Base-by-base conservation (phyloP, 2,888 invertebrate genomes). In the Cephus runcator region DNA sequence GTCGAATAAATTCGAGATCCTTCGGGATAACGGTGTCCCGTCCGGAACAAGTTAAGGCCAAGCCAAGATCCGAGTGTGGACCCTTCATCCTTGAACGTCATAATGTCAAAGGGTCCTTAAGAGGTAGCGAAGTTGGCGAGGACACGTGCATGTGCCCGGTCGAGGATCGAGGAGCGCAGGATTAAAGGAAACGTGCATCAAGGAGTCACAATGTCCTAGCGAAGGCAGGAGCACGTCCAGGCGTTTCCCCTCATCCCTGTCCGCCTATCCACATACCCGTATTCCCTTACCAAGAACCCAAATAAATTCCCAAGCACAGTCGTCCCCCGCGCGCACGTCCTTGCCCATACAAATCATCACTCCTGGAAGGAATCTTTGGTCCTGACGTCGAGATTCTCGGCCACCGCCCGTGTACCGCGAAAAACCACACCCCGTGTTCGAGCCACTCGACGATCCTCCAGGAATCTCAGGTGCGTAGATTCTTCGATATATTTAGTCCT, bases 191-290 rank as follows among this genome's bases (percentile, higher is more conserved):
- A 82, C 80, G 80, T 78, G 36, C 76, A 71, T 71, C 56, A 79
- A 82, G 80, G 80, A 83, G 81, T 83, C 82, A 89, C 87, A 85
- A 90, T 90, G 90, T 90, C 89, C 89, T 89, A 90, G 90, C 90
- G 88, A 89, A 90, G 89, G 89, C 86, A 87, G 85, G 80, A 87
- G 73, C 82, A 80, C 82, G 84, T 84, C 81, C 84, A 87, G 87
- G 85, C 85, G 86, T 86, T 56, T 85, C 86, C 88, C 87, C 82
- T 86, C 81, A 84, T 85, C 87, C 85, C 82, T 81, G 80, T 86
- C 89, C 86, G 35, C 74, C 71, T 33, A 71, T 71, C 31, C 33
- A 71, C 31, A 4, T 9, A 71, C 71, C 71, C 71, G 71, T 31
- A 31, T 15, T 75, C 79, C 73, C 78, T 85, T 78, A 83, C 81